Conservation (phyloP, 2,888 invertebrate genomes). For the Lypha dubia region DNA sequence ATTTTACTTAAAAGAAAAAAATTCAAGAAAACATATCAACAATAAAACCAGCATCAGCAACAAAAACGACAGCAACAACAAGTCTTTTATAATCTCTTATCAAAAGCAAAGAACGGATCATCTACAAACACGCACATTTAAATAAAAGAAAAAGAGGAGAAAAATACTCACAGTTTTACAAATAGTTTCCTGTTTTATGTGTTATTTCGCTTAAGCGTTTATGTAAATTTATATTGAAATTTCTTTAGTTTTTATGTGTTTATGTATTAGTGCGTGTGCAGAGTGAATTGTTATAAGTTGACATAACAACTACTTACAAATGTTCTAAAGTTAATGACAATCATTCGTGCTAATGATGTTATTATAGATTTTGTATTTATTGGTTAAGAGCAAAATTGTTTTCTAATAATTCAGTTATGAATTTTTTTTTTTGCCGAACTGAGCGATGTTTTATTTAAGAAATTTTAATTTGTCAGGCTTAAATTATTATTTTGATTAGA, state of each 20-base stretch:
- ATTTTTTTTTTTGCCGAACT: too few relatives aligned
- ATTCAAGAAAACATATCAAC: neutral
- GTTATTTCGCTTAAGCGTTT: neutral
- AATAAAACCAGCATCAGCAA: slow-evolving; percentile 3
- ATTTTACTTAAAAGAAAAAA: neutral
- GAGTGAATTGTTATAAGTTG: slow-evolving; percentile 2
- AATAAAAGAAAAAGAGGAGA: too few relatives aligned
- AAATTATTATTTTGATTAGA: too few relatives aligned
- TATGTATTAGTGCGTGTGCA: slow-evolving; percentile 11
- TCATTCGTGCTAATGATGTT: neutral
- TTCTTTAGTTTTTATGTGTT: neutral
- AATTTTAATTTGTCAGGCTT: too few relatives aligned
- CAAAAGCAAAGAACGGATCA: neutral
- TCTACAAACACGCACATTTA: neutral
- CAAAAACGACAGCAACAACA: neutral
- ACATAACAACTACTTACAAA: slow-evolving; percentile 28
- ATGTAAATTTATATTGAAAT: slow-evolving; percentile 25
- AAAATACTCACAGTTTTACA: neutral
- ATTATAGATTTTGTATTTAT: neutral
- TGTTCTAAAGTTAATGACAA: slow-evolving; percentile 1
- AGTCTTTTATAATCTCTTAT: slow-evolving; percentile 10
- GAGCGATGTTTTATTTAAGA: too few relatives aligned
- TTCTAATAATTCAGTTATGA: neutral
- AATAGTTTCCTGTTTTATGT: slow-evolving; percentile 14
- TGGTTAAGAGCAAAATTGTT: neutral